Evolutionary conservation across 2,113 vertebrate genomes (phyloP), one percentile per base, ranked within the genome.

Genomic region (Grantiella picta): DNA sequence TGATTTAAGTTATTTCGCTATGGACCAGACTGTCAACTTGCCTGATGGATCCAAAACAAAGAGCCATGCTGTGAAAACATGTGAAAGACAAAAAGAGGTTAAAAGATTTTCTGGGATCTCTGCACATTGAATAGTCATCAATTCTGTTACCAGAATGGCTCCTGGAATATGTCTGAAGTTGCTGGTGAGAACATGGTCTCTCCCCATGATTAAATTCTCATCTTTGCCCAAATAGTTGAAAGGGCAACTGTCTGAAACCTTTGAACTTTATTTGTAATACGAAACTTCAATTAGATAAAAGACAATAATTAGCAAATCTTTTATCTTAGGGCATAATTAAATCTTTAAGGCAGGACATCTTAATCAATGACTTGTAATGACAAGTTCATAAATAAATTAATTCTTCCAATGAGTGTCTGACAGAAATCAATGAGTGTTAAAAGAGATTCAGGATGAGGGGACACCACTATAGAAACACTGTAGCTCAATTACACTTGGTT

Each of bases 361-460:
- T 97, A 99, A 99, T 99, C 99, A 98, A 99, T 99, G 98, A 97
- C 96, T 98, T 98, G 97, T 98, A 99, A 99, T 99, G 99, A 99
- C 99, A 99, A 98, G 98, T 99, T 99, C 98, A 99, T 99, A 99
- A 99, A 99, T 99, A 98, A 99, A 99, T 99, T 99, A 99, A 99
- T 99, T 97, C 98, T 98, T 98, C 98, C 98, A 98, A 98, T 99
- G 98, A 98, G 97, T 97, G 90, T 97, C 96, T 97, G 97, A 96
- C 96, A 98, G 97, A 96, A 97, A 99, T 99, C 99, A 98, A 99
- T 99, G 97, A 95, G 96, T 98, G 98, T 98, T 99, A 98, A 98
- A 98, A 98, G 98, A 98, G 97, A 98, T 97, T 97, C 94, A 82
- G 95, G 90, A 95, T 91, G 96, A 96, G 96, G 97, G 90, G 97